Conservation (phyloP, 2,113 vertebrate genomes). For the Anguilla rostrata region DNA sequence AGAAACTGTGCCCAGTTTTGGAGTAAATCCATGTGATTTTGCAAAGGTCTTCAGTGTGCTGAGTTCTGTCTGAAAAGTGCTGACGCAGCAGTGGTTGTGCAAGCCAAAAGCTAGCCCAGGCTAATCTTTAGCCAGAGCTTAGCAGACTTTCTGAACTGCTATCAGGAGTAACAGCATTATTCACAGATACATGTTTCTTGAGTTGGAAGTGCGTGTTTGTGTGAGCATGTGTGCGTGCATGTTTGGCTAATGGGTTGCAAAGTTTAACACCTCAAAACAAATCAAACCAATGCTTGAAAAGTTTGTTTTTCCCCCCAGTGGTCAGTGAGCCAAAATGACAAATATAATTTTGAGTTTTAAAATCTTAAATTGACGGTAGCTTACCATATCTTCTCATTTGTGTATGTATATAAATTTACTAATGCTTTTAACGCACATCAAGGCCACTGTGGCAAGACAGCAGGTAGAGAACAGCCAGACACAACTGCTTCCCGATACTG, state of each 20-base stretch:
- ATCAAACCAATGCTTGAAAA: neutral
- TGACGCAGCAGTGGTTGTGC: slow-evolving; percentile 21
- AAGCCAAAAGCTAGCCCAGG: slow-evolving; percentile 2
- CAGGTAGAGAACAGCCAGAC: too few species aligned
- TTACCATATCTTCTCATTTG: too few species aligned
- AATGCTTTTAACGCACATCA: neutral
- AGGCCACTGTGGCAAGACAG: neutral
- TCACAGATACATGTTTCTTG: neutral
- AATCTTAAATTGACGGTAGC: too few species aligned
- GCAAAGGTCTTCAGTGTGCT: neutral
- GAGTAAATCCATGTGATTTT: slow-evolving; percentile 17
- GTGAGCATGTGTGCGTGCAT: neutral
- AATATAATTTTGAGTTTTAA: too few species aligned
- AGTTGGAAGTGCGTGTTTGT: neutral
- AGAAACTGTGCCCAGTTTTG: neutral
- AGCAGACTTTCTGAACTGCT: slow-evolving; percentile 14
- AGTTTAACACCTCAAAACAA: neutral
- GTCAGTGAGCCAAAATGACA: too few species aligned
- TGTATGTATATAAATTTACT: neutral
- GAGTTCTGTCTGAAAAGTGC: slow-evolving; percentile 4
- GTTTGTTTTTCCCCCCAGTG: neutral
- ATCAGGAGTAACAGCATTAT: slow-evolving; percentile 2
- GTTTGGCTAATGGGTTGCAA: neutral
- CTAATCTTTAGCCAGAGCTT: slow-evolving; percentile 27
- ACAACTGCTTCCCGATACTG: too few species aligned